Evolutionary conservation across 2,888 invertebrate genomes (phyloP), one percentile per base, ranked within the genome.

Genomic region (Ochropacha duplaris): DNA sequence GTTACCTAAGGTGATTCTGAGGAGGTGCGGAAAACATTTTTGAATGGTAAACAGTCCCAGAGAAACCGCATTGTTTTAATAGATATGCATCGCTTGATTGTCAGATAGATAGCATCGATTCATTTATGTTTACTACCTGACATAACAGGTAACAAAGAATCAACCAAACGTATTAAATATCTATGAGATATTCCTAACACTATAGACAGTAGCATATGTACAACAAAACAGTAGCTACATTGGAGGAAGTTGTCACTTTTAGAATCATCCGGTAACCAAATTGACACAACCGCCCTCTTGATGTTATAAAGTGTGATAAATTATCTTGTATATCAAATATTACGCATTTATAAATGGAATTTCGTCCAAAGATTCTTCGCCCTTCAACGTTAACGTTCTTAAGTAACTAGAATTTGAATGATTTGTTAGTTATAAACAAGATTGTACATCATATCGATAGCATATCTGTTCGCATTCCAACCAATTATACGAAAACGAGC

Each of bases 241-340:
- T 65, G 74, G 65, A 86, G 87, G 87, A 87, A 86, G 83, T 83
- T 73, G 83, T 79, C 82, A 84, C 83, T 84, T 86, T 81, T 79
- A 71, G 75, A 76, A 66, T 64, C 81, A 82, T 85, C 85, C 83
- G 81, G 81, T 66, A 63, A 61, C 72, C 78, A 83, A 86, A 85
- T 86, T 85, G 84, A 81, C 74, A 80, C 73, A 62, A 69, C 65
- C 66, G 71, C 71, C 72, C 72, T 66, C 71, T 68, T 72, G 62
- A 65, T 64, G 65, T 63, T 58, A 54, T 49, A 51, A 31, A 57
- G 54, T 55, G 51, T 62, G 55, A 67, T 66, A 68, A 66, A 66
- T 59, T 54, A 55, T 50, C 51, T 11, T 19, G 16, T 12, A 26
- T n/a, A 31, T 56, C 28, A 49, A 22, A 28, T 50, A 54, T 54